Evolutionary conservation across 1,140 invertebrate species (phyloP).

Genomic region (Meloidogyne chitwoodi): DNA sequence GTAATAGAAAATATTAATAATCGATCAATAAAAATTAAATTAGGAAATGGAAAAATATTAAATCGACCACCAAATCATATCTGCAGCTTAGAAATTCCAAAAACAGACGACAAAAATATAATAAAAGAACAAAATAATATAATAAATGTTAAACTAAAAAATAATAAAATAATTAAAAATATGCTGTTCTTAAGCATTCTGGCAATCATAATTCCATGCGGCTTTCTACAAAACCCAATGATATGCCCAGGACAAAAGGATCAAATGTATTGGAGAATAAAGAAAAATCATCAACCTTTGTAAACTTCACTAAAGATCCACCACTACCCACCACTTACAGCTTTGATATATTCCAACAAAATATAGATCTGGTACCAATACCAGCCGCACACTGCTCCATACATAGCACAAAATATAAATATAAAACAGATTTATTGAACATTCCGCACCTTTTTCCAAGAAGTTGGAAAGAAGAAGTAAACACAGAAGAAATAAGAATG

Average conservation of each 20-base stretch:
- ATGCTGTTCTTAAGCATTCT: not conserved
- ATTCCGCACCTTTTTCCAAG: not conserved
- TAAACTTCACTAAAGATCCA: not conserved
- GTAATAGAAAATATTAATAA: not conserved
- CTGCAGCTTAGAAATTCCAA: not conserved
- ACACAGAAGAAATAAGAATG: conserved; percentile 4
- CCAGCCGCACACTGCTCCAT: not conserved
- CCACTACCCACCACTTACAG: not conserved
- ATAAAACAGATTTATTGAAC: not conserved
- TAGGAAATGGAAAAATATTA: not conserved
- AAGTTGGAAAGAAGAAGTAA: not conserved
- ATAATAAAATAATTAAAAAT: not conserved
- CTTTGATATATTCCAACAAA: not conserved
- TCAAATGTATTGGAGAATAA: conserved; percentile 5
- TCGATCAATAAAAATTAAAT: not conserved
- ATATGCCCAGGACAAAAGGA: not conserved
- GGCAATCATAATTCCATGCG: not conserved
- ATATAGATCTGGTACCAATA: not conserved
- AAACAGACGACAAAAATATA: not conserved
- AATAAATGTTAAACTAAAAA: not conserved
- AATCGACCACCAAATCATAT: not conserved
- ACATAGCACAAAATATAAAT: not conserved
- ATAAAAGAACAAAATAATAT: not conserved
- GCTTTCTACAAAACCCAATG: not conserved
- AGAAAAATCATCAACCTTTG: not conserved